Conservation (phyloP, 53 echinoderm and acorn worm species). For the Temnopleurus reevesii region DNA sequence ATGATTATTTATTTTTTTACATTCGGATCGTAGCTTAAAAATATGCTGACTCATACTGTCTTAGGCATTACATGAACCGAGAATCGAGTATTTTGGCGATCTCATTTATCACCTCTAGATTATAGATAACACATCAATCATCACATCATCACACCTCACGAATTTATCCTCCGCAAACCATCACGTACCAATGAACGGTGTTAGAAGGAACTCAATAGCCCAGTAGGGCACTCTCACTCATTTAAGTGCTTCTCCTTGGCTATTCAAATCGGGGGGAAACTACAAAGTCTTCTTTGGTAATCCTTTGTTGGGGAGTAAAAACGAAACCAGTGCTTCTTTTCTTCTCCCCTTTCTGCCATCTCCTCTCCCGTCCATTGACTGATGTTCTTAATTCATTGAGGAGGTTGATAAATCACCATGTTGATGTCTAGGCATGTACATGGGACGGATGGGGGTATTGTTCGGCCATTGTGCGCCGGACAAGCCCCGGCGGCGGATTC, state of each 20-base stretch:
- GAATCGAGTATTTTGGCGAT: too few relatives aligned
- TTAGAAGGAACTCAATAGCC: not conserved
- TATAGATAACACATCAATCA: not conserved
- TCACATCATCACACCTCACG: not conserved
- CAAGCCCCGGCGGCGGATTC: not conserved
- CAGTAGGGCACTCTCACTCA: not conserved
- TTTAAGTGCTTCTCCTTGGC: not conserved
- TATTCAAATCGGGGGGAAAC: conserved; percentile 5
- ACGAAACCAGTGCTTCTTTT: conserved; percentile 3
- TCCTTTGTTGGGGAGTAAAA: not conserved
- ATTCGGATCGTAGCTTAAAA: too few relatives aligned
- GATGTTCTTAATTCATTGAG: conserved; percentile 13
- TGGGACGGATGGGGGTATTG: not conserved
- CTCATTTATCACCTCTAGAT: too few relatives aligned
- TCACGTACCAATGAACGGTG: not conserved
- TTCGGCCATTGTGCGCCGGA: not conserved
- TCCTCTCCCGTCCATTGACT: not conserved
- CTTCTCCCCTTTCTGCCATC: not conserved
- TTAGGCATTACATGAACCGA: too few relatives aligned
- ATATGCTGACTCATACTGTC: too few relatives aligned
- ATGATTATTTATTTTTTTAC: too few relatives aligned
- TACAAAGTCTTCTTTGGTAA: conserved; percentile 4
- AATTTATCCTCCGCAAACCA: not conserved
- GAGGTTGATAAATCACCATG: conserved; percentile 18
- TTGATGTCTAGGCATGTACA: conserved; percentile 6